A percentile compares a stretch with the other conserved stretches of the same genome.
These are phyloP conservation scores for Heteromormyrus szaboi DNA, from an alignment of 2,797 vertebrate species.

Conservation along the genomic window DNA sequence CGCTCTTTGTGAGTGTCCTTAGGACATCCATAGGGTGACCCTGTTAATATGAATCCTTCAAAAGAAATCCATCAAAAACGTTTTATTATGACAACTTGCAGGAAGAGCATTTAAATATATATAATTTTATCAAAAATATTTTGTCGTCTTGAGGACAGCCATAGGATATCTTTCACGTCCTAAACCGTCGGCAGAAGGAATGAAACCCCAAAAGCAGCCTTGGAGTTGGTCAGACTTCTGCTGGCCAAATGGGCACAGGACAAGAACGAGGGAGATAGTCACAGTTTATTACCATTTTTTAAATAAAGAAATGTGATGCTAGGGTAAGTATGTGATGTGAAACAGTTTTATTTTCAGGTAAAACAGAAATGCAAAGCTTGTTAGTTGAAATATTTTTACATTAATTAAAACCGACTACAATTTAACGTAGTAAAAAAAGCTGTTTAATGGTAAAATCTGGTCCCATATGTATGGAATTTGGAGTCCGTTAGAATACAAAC, in stretches of 20 bases:
- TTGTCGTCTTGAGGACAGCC: too few relatives aligned
- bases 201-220: neutral
- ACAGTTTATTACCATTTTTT: neutral
- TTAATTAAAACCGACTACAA: neutral
- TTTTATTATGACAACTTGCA: neutral
- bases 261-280: neutral
- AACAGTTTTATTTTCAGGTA: neutral
- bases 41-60: neutral
- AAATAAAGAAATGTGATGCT: neutral
- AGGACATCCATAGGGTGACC: neutral
- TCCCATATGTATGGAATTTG: neutral
- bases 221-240: neutral
- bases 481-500: neutral
- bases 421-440: neutral
- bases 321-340: neutral
- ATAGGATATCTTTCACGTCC: too few relatives aligned
- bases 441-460: neutral
- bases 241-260: neutral
- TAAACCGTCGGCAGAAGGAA: too few relatives aligned
- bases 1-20: neutral
- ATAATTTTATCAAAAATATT: neutral
- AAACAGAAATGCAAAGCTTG: neutral
- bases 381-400: neutral
- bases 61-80: neutral
- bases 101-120: neutral